phyloP scores from a whole-genome alignment of 1,140 invertebrate species.

The Apocrypta bakeri region DNA sequence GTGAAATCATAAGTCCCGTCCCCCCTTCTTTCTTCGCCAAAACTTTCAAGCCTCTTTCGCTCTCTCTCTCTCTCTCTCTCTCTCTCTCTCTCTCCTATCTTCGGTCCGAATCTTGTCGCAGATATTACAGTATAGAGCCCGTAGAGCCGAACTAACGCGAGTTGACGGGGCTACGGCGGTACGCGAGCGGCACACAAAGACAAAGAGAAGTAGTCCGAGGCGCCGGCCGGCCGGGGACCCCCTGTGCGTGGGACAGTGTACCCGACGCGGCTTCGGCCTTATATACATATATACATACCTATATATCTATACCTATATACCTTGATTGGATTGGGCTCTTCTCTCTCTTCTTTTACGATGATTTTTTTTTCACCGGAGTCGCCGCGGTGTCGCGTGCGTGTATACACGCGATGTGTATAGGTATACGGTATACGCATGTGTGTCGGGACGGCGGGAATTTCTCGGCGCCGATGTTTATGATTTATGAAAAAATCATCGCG shows the following conservation, averaged over 20 bases:
- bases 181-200: conserved; percentile 46
- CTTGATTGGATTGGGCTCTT: background rate
- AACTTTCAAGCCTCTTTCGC: too few species aligned
- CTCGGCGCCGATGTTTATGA: background rate
- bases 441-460: background rate
- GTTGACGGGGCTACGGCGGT: conserved; percentile 49
- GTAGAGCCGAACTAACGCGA: background rate
- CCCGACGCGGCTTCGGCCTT: background rate
- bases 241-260: conserved; percentile 45
- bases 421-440: background rate
- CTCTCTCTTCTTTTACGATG: conserved; percentile 8
- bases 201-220: conserved; percentile 60
- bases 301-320: background rate
- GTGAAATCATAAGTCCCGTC: conserved; percentile 48
- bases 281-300: background rate
- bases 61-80: too few species aligned
- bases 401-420: background rate
- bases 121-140: conserved; percentile 11
- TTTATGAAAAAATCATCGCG: background rate
- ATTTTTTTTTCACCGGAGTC: background rate
- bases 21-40: too few species aligned
- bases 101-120: conserved; percentile 30
- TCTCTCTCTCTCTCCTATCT: conserved; percentile 24
- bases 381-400: background rate
- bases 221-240: conserved; percentile 49